These are phyloP conservation scores for Rhinogobius similis DNA, from an alignment of 2,113 vertebrate genomes.

Conservation along the genomic window DNA sequence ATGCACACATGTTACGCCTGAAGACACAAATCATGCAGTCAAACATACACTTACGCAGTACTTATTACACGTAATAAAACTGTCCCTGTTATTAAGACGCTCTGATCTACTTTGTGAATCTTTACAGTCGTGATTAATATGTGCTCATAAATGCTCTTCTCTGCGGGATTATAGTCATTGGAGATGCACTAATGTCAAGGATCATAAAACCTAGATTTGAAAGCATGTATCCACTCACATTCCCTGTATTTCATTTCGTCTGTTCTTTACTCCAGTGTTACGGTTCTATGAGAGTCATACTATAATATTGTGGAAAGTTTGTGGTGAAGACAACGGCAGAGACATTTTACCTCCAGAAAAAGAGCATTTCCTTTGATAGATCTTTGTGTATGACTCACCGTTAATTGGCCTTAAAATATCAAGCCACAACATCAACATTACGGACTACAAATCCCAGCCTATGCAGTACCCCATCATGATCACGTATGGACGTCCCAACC, in stretches of 20 bases:
- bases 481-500: conserved; percentile 61
- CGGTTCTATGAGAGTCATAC: conserved; percentile 57
- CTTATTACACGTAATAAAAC: conserved; percentile 48
- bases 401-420: conserved; percentile 76
- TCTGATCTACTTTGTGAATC: conserved; percentile 33
- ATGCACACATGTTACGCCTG: conserved; percentile 19
- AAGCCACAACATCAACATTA: conserved; percentile 60
- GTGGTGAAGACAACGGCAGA: conserved; percentile 49
- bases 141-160: conserved; percentile 21
- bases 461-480: conserved; percentile 55
- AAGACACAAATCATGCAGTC: conserved; percentile 27
- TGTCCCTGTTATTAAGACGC: conserved; percentile 42
- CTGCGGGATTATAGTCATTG: conserved; percentile 8
- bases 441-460: conserved; percentile 38
- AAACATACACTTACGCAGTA: conserved; percentile 28
- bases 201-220: conserved; percentile 21
- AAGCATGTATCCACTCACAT: conserved; percentile 19
- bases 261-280: conserved; percentile 54
- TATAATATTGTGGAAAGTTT: conserved; percentile 61
- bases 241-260: conserved; percentile 25
- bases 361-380: conserved; percentile 66
- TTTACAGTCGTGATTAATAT: conserved; percentile 27
- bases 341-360: conserved; percentile 49
- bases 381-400: conserved; percentile 61
- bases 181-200: not conserved